Evolutionary conservation across 2,113 vertebrate species (phyloP).

Genomic region (Natator depressus): DNA sequence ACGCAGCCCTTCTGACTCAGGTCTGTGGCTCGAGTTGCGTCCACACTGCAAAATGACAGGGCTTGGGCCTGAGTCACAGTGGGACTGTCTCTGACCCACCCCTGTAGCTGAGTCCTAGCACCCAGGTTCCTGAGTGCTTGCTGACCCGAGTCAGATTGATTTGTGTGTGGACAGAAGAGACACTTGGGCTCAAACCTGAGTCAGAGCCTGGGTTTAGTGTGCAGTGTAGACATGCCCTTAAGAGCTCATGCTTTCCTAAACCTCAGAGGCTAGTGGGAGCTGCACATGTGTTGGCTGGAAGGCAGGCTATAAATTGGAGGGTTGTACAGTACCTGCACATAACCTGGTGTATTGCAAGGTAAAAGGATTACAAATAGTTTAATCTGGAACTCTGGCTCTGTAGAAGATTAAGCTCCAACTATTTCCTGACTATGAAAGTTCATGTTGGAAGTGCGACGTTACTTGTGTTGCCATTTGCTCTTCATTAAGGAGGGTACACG

Average conservation of each 20-base stretch:
- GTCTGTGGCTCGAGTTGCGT: neutral
- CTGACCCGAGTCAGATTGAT: neutral
- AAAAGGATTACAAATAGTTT: neutral
- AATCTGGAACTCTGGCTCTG: neutral
- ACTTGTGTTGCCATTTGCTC: neutral
- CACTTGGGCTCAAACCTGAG: neutral
- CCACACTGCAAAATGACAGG: neutral
- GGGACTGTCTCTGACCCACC: neutral
- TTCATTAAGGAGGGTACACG: neutral
- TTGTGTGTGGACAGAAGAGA: neutral
- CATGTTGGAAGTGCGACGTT: neutral
- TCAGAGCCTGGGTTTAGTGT: neutral
- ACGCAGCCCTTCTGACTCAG: neutral
- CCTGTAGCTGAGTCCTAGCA: neutral
- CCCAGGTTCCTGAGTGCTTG: neutral
- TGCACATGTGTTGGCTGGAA: neutral
- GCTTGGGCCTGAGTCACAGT: neutral
- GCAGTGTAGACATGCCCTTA: neutral
- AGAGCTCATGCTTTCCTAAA: neutral
- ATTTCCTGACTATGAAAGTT: neutral
- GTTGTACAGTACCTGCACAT: neutral
- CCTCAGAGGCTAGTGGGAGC: neutral
- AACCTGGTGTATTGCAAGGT: rapidly evolving
- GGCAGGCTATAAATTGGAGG: neutral
- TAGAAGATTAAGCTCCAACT: neutral